phyloP scores from a whole-genome alignment of 1,140 invertebrate genomes.

The Tetramorium parvispinum region DNA sequence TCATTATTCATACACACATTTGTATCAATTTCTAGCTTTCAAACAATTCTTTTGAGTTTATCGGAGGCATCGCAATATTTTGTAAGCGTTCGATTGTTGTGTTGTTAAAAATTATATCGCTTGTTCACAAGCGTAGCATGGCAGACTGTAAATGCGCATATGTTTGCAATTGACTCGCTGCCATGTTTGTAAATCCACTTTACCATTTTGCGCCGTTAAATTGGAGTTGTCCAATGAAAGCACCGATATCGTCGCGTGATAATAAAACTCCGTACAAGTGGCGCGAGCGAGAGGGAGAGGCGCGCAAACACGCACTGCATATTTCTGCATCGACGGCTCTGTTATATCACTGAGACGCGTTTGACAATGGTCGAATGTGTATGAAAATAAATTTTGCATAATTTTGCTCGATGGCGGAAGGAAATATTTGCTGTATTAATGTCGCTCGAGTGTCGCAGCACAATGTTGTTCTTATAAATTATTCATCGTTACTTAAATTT shows the following conservation, averaged over 20 bases:
- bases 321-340: neutral
- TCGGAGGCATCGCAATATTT: slow-evolving; percentile 17
- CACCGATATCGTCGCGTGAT: slow-evolving; percentile 48
- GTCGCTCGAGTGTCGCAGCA: neutral
- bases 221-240: slow-evolving; percentile 54
- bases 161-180: slow-evolving; percentile 47
- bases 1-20: neutral
- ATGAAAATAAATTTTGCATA: slow-evolving; percentile 41
- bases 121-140: neutral
- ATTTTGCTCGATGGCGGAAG: neutral
- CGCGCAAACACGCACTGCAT: slow-evolving; percentile 6
- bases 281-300: slow-evolving; percentile 1
- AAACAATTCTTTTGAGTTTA: neutral
- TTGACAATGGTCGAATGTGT: neutral
- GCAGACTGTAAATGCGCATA: slow-evolving; percentile 31
- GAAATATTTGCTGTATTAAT: slow-evolving; percentile 47
- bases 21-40: slow-evolving; percentile 10
- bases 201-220: slow-evolving; percentile 48
- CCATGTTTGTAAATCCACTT: slow-evolving; percentile 56
- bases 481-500: slow-evolving; percentile 22
- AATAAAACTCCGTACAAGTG: slow-evolving; percentile 54
- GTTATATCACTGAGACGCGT: neutral
- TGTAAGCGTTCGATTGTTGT: slow-evolving; percentile 15
- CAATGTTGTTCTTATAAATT: slow-evolving; percentile 2
- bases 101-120: slow-evolving; percentile 40